A percentile compares a stretch with the other conserved stretches of the same genome.
Conservation (phyloP, 2,113 vertebrate species). For the Elachura formosa region DNA sequence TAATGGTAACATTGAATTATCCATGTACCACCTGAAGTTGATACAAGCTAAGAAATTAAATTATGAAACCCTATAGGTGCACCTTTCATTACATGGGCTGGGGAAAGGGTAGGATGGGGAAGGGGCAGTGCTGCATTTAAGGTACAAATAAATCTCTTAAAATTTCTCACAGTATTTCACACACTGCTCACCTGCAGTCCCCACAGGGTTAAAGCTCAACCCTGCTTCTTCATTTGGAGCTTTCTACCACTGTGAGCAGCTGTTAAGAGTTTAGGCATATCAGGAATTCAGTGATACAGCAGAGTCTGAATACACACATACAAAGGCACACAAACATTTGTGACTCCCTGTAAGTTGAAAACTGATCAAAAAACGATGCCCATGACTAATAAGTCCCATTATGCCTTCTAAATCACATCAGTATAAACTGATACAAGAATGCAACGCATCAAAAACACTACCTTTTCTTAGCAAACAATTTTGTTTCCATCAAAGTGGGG, state of each 20-base stretch:
- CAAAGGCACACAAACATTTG: background rate
- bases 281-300: slow-evolving; percentile 39
- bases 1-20: background rate
- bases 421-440: background rate
- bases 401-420: background rate
- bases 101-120: accelerated
- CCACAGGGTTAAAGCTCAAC: slow-evolving; percentile 1
- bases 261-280: background rate
- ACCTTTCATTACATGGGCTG: background rate
- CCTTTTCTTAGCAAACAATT: background rate
- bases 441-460: background rate
- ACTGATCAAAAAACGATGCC: background rate
- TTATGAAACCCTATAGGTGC: background rate
- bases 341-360: background rate
- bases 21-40: background rate
- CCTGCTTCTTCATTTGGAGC: background rate
- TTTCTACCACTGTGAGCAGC: background rate
- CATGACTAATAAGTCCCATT: slow-evolving; percentile 30
- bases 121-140: background rate
- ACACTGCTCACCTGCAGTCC: background rate
- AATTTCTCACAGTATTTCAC: background rate
- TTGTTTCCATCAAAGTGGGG: background rate
- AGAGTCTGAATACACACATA: background rate
- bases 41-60: background rate
- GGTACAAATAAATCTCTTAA: background rate